Percentiles rank a stretch among this genome's conserved stretches.
phyloP scores from a whole-genome alignment of 1,140 invertebrate genomes.

The Bombus difficillimus region DNA sequence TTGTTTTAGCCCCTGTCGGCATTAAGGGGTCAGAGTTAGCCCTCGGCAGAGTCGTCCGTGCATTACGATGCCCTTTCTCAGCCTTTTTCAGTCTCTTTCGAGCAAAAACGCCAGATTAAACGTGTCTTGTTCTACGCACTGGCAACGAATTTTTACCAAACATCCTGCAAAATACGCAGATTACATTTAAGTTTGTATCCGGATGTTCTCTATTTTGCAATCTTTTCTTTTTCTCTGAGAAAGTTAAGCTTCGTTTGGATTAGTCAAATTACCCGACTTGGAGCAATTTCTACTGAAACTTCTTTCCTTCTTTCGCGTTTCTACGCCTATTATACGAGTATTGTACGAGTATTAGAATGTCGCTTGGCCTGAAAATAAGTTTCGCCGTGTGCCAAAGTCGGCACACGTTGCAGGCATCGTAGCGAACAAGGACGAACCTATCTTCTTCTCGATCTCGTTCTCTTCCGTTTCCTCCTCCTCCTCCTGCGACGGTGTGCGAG shows the following conservation, averaged over 20 bases:
- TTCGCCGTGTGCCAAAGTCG: no score
- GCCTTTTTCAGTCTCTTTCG: not conserved
- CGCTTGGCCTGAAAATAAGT: no score
- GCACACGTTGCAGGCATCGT: no score
- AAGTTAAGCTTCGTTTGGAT: no score
- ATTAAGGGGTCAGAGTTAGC: constrained; percentile 9
- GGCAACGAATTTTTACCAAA: not conserved
- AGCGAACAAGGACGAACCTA: constrained; percentile 38
- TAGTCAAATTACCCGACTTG: no score
- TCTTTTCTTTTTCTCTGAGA: not conserved
- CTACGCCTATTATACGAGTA: no score
- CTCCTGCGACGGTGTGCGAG: constrained; percentile 69
- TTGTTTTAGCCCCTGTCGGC: not conserved
- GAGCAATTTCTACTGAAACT: no score
- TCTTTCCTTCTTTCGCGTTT: no score
- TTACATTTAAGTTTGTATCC: no score
- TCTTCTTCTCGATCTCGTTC: constrained; percentile 58
- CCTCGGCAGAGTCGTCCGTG: not conserved
- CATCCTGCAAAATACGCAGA: no score
- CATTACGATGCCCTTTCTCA: not conserved
- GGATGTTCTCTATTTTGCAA: no score
- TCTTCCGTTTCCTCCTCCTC: constrained; percentile 66
- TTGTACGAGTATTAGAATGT: no score
- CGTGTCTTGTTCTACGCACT: not conserved
- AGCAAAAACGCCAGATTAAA: not conserved